Evolutionary conservation across 2,888 invertebrate species (phyloP), one percentile per base, ranked within the genome.

Genomic region (Trissolcus japonicus): DNA sequence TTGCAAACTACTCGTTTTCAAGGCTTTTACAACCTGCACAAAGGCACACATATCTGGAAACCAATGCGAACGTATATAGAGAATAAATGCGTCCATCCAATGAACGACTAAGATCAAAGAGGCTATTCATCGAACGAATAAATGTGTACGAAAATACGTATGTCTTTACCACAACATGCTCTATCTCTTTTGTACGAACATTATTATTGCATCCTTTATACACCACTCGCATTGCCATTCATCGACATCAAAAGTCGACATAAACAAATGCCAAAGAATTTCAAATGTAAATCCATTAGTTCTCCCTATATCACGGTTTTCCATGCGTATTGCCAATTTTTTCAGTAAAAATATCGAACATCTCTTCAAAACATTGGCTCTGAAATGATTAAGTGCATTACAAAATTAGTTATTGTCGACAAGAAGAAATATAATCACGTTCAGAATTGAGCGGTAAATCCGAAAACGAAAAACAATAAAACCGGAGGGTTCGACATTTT

Each of bases 71-170:
- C 72, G 67, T 69, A 76, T 11, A 35, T 76, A 73, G 71, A 71
- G 67, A 69, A 79, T 78, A 76, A 72, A 74, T 76, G 78, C 72
- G 62, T 79, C 69, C 77, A 75, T 78, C 79, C 75, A 71, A 78
- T 79, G 83, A 81, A 79, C 83, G 82, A 81, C 81, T 81, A 79
- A 85, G 85, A 84, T 86, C 86, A 86, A 86, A 86, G 86, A 80
- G 81, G 80, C 84, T 84, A 86, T 86, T 86, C 86, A 86, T 86
- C 82, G 83, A 71, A 73, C 78, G 63, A 67, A 68, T 73, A 71
- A 79, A 78, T 80, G 78, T 72, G 74, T 74, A 73, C 72, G 71
- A 74, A 77, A 77, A 71, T 74, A 75, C 76, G 80, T 74, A 69
- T 65, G 77, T 72, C 63, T 75, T 75, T 67, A 57, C 78, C 57